Percentiles rank a stretch among this genome's conserved stretches.
Evolutionary conservation across 23 tunicate genomes (phyloP).

Genomic region (Clavelina lepadiformis): DNA sequence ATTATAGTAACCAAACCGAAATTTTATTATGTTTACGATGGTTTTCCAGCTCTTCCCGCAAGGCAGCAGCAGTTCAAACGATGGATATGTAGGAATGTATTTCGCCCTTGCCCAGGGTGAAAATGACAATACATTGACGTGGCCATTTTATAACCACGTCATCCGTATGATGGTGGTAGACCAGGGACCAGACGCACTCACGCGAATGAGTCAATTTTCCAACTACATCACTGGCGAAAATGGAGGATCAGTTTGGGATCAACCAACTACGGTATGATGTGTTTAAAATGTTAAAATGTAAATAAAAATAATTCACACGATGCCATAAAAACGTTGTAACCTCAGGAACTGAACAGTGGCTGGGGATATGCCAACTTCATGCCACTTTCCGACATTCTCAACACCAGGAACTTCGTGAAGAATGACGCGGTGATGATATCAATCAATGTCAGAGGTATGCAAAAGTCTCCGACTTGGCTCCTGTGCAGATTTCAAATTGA

Average conservation of each 20-base stretch:
- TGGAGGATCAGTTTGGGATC: constrained; percentile 22
- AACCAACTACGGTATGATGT: constrained; percentile 36
- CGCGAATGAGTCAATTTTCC: constrained; percentile 28
- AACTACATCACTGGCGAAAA: constrained; percentile 27
- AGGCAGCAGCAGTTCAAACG: constrained; percentile 12
- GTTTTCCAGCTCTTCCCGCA: constrained; percentile 53
- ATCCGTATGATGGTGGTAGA: constrained; percentile 58
- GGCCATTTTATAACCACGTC: constrained; percentile 63
- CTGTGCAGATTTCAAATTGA: too few relatives aligned
- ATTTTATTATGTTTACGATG: not conserved
- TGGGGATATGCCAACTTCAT: constrained; percentile 68
- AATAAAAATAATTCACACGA: not conserved
- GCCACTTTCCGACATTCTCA: constrained; percentile 38
- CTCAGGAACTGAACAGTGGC: constrained; percentile 41
- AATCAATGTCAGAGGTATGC: constrained; percentile 60
- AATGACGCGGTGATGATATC: constrained; percentile 67
- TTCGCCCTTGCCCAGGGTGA: constrained; percentile 46
- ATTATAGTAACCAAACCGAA: not conserved
- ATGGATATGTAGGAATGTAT: constrained; percentile 54
- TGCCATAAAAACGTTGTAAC: not conserved
- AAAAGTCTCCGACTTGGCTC: too few relatives aligned
- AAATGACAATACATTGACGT: constrained; percentile 51
- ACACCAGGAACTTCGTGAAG: constrained; percentile 51
- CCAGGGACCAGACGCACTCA: constrained; percentile 26
- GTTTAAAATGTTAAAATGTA: not conserved